Evolutionary conservation across 2,797 vertebrate species (phyloP).

Genomic region (Pachyuromys duprasi): DNA sequence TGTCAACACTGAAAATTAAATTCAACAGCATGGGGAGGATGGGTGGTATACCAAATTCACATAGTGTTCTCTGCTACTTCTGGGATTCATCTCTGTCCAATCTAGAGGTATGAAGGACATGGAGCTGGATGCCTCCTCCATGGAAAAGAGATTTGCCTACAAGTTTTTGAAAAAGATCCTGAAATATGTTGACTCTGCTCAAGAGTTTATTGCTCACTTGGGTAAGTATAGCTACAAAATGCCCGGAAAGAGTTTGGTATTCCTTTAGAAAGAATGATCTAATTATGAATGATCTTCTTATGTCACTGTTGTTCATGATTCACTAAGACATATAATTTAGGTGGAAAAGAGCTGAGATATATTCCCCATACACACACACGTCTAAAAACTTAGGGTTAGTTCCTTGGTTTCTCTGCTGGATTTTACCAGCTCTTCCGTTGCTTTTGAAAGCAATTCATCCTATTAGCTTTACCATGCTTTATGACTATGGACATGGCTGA

Average conservation of each 20-base stretch:
- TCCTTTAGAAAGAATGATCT: not conserved
- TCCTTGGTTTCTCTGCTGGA: not conserved
- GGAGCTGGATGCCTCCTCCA: conserved; percentile 96
- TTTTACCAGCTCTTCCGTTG: not conserved
- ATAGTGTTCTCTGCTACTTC: conserved; percentile 11
- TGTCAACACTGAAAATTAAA: not conserved
- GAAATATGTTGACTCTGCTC: conserved; percentile 97
- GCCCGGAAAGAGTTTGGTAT: not conserved
- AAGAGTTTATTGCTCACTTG: conserved; percentile 97
- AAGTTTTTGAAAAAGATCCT: conserved; percentile 98
- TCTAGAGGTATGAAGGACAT: conserved; percentile 94
- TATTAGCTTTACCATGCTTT: conserved; percentile 11
- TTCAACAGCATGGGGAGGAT: not conserved
- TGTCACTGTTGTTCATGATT: not conserved
- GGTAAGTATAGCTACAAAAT: conserved; percentile 87
- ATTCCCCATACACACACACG: not conserved
- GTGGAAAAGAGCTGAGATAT: not conserved
- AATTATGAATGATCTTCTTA: not conserved
- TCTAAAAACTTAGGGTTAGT: not conserved
- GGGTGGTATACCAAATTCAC: not conserved
- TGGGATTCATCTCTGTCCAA: conserved; percentile 65
- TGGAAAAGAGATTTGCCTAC: conserved; percentile 99
- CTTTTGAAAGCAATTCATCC: not conserved
- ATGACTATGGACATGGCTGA: not conserved
- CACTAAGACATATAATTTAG: not conserved